Evolutionary conservation across 1,140 invertebrate species (phyloP).

Genomic region (Gonioctena quinquepunctata): DNA sequence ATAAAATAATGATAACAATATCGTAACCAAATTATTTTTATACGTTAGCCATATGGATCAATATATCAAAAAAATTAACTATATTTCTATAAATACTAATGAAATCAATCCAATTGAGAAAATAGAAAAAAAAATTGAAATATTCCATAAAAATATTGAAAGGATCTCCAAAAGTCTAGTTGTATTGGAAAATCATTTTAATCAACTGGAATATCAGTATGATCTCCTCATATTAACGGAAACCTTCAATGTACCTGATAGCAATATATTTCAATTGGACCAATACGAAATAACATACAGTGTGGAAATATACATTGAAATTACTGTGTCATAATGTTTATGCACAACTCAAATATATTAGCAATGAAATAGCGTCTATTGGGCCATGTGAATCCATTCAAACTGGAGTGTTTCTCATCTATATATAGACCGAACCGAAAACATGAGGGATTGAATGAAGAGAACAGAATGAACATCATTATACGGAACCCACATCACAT

Average conservation of each 20-base stretch:
- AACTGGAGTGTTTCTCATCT: neutral
- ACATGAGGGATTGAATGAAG: too few relatives aligned
- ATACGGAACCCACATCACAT: too few relatives aligned
- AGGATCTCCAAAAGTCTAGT: neutral
- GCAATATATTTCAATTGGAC: neutral
- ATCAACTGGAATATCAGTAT: neutral
- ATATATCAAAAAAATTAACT: neutral
- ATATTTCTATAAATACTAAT: neutral
- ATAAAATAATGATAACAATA: too few relatives aligned
- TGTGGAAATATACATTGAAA: neutral
- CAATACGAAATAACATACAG: neutral
- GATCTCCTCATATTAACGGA: neutral
- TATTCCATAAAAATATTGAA: neutral
- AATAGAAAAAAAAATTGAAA: neutral
- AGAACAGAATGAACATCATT: too few relatives aligned
- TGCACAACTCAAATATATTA: neutral
- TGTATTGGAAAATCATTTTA: neutral
- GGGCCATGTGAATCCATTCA: neutral
- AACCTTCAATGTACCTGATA: neutral
- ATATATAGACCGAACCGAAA: too few relatives aligned
- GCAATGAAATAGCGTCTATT: neutral
- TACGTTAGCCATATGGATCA: neutral
- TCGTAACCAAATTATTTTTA: too few relatives aligned
- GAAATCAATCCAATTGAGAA: neutral
- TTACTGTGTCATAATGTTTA: neutral